Evolutionary conservation across 2,113 vertebrate genomes (phyloP), one percentile per base, ranked within the genome.

Genomic region (Ceyx melanurus): DNA sequence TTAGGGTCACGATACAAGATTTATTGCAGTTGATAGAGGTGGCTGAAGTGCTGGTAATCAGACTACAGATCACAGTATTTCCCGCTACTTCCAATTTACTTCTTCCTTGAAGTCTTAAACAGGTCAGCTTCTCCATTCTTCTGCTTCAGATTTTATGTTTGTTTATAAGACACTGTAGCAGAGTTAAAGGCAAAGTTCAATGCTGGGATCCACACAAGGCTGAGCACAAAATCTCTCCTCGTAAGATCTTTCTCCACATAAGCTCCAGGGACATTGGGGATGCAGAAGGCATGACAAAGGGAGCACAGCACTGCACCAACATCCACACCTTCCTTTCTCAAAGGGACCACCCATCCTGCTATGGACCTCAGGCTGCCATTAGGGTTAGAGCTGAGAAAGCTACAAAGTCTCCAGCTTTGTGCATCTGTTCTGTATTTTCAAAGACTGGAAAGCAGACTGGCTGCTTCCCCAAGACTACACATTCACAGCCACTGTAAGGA

Each of bases 21-120:
- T 61, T 60, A 43, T 83, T 83, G 51, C 51, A 91, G 76, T 29
- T 2, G 9, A 66, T 60, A 77, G 78, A 45, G 66, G 67, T 85
- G 87, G 65, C 81, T 94, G 81, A 88, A 94, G 65, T 42, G 75
- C 65, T 93, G 82, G 21, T 17, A 88, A 94, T 91, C 86, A 91
- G 82, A 51, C 82, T 86, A 85, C 85, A 94, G 83, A 86, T 89
- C 45, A 0, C 78, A 84, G 74, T 85, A 50, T 82, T 96, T 93
- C 74, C 94, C 74, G 73, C 87, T 70, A 89, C 62, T 91, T 50
- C 78, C 45, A 92, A 73, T 92, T 92, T 89, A 81, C 57, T 86
- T 80, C 68, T 91, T 88, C 60, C 80, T 68, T 57, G 56, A 90
- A 95, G 80, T 94, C 82, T 64, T n/a, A 86, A 94, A 77, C 80